Base-by-base conservation (phyloP, 2,888 invertebrate species). In the Pemphredon lugubris region DNA sequence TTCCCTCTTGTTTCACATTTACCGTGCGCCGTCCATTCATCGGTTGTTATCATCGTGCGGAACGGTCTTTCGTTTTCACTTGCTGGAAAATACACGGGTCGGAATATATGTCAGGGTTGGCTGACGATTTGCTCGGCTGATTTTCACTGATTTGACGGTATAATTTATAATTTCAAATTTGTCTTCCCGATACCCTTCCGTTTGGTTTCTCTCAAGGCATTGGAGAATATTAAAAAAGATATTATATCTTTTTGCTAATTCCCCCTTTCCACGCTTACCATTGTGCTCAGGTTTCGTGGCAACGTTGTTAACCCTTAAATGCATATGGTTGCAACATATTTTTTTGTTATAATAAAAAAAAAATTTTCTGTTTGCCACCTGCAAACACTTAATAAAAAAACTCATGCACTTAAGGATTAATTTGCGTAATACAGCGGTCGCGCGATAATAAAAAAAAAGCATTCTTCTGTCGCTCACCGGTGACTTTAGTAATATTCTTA, bases 41-140 rank as follows among this genome's bases (percentile, higher is more conserved):
- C 55, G 60, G 40, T 48, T 58, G 60, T 60, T 54, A 39, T 40
- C 53, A 44, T 44, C 65, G 30, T 57, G 64, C 61, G 65, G 50
- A 64, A 67, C 72, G 59, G 34, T 64, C 66, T 75, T 76, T 73
- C 80, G 61, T 78, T 78, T 77, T 73, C 71, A 70, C 68, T 63
- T n/a, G 37, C 16, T 37, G 51, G 54, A 30, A 58, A 64, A 75
- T 45, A 42, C 47, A 21, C 37, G 34, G 34, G 5, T n/a, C 6
- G 42, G 14, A 54, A 74, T 72, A 65, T 75, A 51, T 77, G 72
- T 69, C 67, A 68, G 70, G 70, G 61, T 65, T 73, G 44, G 1
- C 6, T 30, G 13, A 40, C 7, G 11, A 16, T 9, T 16, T 18
- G 6, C 16, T 9, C 18, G 2, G 9, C 40, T 3, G 1, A 14